A percentile compares a stretch with the other conserved stretches of the same genome.
Evolutionary conservation across 1,140 invertebrate genomes (phyloP).

Genomic region (Aleiodes sp.): DNA sequence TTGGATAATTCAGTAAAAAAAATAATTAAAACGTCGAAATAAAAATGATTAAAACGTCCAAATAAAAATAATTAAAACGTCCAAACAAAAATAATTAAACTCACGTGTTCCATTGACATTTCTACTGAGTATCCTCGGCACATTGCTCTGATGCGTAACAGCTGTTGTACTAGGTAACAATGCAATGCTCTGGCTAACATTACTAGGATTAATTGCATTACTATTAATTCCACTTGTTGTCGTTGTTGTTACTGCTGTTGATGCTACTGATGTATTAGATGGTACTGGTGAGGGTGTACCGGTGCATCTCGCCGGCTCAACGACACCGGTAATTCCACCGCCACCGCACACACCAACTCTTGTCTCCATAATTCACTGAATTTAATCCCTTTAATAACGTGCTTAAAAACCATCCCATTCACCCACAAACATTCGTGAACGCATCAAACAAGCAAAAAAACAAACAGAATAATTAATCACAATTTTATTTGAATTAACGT

Average conservation of each 20-base stretch:
- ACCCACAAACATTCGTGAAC: constrained; percentile 25
- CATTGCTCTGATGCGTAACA: constrained; percentile 41
- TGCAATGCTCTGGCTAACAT: constrained; percentile 38
- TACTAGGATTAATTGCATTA: constrained; percentile 1
- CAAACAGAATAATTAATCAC: no score
- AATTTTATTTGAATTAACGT: no score
- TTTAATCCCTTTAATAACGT: constrained; percentile 33
- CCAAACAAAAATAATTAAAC: constrained; percentile 43
- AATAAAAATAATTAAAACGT: no score
- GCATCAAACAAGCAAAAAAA: background rate
- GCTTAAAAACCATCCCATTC: constrained; percentile 29
- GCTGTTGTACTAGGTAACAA: constrained; percentile 46
- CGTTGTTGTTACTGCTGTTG: background rate
- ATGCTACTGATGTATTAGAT: constrained; percentile 9
- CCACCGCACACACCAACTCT: constrained; percentile 25
- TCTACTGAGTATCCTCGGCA: constrained; percentile 63
- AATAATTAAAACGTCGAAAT: no score
- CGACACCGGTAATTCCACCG: background rate
- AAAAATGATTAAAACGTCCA: no score
- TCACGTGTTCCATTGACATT: constrained; percentile 67
- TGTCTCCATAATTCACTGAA: constrained; percentile 38
- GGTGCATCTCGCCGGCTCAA: constrained; percentile 48
- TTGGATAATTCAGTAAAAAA: no score
- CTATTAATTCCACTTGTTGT: background rate
- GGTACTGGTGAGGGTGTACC: constrained; percentile 55